Evolutionary conservation across 2,113 vertebrate genomes (phyloP).

Genomic region (Puffinus mauretanicus): DNA sequence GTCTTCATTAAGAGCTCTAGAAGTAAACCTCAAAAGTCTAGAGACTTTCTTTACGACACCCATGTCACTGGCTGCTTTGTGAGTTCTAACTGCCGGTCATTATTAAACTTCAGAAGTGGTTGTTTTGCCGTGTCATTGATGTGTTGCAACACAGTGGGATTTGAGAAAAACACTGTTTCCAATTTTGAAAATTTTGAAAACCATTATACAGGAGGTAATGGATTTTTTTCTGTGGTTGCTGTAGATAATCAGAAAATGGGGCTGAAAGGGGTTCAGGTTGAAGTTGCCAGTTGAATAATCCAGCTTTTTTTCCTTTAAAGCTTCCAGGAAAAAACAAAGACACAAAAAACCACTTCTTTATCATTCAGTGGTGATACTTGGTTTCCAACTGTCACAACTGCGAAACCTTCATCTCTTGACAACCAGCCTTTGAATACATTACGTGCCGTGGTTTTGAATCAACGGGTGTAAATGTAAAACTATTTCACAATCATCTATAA

Average conservation of each 20-base stretch:
- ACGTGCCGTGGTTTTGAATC: neutral
- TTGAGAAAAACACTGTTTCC: neutral
- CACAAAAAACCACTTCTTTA: neutral
- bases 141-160: neutral
- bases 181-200: neutral
- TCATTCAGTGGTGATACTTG: neutral
- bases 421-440: neutral
- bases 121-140: neutral
- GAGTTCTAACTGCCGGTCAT: neutral
- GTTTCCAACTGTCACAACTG: neutral
- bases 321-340: neutral
- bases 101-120: neutral
- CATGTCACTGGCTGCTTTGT: neutral
- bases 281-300: neutral
- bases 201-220: neutral
- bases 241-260: neutral
- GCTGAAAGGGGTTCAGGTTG: neutral
- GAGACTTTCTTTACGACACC: neutral
- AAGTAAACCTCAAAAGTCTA: neutral
- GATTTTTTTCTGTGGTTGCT: neutral
- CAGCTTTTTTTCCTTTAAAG: neutral
- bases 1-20: neutral
- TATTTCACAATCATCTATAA: neutral
- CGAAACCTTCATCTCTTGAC: neutral
- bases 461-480: neutral